Conservation (phyloP, 2,797 vertebrate species). For the Natrix natrix region DNA sequence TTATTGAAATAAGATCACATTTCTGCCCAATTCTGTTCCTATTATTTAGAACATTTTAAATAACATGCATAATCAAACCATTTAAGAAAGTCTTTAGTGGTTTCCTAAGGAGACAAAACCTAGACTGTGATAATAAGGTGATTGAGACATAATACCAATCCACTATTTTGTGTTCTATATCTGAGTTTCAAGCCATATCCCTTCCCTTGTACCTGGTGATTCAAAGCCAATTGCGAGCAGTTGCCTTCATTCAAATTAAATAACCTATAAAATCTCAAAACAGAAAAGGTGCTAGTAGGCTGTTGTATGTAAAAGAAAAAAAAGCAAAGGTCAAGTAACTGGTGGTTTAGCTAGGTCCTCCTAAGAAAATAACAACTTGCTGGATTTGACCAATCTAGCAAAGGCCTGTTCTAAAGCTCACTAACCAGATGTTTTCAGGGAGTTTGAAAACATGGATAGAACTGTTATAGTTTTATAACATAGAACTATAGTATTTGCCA, state of each 20-base stretch:
- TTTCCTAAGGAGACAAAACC: background rate
- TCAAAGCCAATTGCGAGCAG: background rate
- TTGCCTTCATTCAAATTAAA: background rate
- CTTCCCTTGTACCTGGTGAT: background rate
- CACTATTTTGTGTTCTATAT: background rate
- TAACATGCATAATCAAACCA: slow-evolving; percentile 24
- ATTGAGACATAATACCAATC: background rate
- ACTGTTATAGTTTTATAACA: background rate
- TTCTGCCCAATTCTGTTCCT: background rate
- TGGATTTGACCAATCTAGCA: background rate
- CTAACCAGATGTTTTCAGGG: background rate
- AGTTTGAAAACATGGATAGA: background rate
- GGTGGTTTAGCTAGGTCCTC: background rate
- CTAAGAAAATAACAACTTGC: background rate
- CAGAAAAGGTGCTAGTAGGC: background rate
- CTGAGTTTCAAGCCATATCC: background rate
- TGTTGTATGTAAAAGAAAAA: background rate
- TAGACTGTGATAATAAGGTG: background rate
- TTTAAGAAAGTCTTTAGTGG: background rate
- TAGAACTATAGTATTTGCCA: background rate
- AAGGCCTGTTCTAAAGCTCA: background rate
- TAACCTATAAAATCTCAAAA: background rate
- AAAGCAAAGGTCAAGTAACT: background rate
- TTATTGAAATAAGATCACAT: background rate
- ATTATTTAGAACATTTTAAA: slow-evolving; percentile 23